These are phyloP conservation scores for Monopis laevigella DNA, from an alignment of 2,888 invertebrate genomes.

Conservation along the genomic window DNA sequence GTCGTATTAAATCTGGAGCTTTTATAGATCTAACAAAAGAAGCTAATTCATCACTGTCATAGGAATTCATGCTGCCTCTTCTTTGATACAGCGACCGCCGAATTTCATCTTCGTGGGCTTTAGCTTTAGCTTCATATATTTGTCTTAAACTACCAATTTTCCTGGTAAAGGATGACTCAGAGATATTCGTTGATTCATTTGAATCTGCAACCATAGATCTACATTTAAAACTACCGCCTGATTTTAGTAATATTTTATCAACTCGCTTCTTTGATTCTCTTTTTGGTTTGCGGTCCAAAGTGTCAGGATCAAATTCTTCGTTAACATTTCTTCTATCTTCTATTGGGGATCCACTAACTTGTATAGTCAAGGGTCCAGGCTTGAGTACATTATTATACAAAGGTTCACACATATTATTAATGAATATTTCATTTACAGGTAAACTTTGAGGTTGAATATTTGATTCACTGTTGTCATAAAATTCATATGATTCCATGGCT, in stretches of 20 bases:
- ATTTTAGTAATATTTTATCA: constrained; percentile 67
- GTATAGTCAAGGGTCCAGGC: constrained; percentile 82
- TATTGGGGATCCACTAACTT: constrained; percentile 79
- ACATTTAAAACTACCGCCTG: constrained; percentile 78
- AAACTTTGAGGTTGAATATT: constrained; percentile 41
- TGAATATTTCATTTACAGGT: constrained; percentile 75
- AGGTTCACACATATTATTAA: constrained; percentile 66
- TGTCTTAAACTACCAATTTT: constrained; percentile 79
- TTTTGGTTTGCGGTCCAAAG: constrained; percentile 79
- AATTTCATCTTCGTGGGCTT: constrained; percentile 39
- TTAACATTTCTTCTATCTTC: constrained; percentile 73
- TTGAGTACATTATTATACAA: constrained; percentile 66
- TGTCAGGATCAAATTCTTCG: constrained; percentile 86
- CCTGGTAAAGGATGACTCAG: constrained; percentile 54
- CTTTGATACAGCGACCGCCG: constrained; percentile 33
- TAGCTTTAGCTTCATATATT: constrained; percentile 79
- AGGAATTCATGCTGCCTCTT: constrained; percentile 42
- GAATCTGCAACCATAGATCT: constrained; percentile 41
- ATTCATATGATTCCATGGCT: constrained; percentile 27
- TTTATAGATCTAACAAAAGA: constrained; percentile 37
- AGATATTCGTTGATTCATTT: constrained; percentile 26
- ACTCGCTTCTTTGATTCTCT: constrained; percentile 46
- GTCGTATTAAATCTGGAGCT: constrained; percentile 42
- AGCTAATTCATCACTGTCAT: constrained; percentile 36
- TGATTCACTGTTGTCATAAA: neutral